phyloP scores from a whole-genome alignment of 1,140 invertebrate genomes.

The Cydia splendana region DNA sequence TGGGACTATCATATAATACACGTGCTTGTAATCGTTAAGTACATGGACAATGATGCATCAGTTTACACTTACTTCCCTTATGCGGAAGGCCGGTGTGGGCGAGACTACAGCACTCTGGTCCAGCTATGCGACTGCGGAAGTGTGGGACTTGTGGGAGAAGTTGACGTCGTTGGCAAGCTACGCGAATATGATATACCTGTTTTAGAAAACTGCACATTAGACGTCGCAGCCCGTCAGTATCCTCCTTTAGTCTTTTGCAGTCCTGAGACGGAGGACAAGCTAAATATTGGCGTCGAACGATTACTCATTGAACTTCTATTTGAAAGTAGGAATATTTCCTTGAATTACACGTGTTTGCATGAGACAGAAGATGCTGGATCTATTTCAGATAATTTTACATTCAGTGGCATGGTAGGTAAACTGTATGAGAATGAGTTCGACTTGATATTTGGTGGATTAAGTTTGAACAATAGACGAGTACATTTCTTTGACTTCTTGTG shows the following conservation, averaged over 20 bases:
- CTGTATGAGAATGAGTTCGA: slow-evolving; percentile 15
- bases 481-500: background rate
- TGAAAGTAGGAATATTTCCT: background rate
- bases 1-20: slow-evolving; percentile 11
- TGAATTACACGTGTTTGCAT: slow-evolving; percentile 7
- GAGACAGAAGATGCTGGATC: background rate
- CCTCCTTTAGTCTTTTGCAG: slow-evolving; percentile 4
- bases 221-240: background rate
- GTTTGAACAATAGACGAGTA: background rate
- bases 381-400: slow-evolving; percentile 18
- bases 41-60: background rate
- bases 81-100: slow-evolving; percentile 14
- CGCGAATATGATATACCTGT: background rate
- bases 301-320: background rate
- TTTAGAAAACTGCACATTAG: slow-evolving; percentile 14
- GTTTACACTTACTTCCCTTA: slow-evolving; percentile 16
- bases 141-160: background rate
- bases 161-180: background rate
- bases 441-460: slow-evolving; percentile 14
- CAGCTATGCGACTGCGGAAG: background rate
- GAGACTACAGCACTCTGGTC: background rate
- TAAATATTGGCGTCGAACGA: background rate
- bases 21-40: background rate
- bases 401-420: background rate
- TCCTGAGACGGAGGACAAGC: background rate